Evolutionary conservation across 2,113 vertebrate species (phyloP), one percentile per base, ranked within the genome.

Genomic region (Notarius lentiginosus): DNA sequence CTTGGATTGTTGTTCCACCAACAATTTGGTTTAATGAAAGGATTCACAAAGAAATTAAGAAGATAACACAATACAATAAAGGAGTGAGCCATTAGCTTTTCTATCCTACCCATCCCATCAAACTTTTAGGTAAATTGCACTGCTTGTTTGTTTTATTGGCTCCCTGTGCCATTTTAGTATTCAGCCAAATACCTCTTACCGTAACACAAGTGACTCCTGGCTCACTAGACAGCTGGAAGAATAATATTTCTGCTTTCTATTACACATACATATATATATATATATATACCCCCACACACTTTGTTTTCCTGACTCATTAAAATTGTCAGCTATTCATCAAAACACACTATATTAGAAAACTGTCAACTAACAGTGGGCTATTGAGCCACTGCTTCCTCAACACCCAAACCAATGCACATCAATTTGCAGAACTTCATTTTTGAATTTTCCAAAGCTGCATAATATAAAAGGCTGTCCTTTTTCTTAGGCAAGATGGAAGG

Each of bases 161-260:
- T 77, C 20, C 14, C 5, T 27, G 80, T 60, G 53, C 17, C 8
- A 49, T 30, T 34, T 72, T 49, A 63, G 55, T 79, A 76, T 81
- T 63, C 51, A 83, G 80, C 51, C 80, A 84, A 58, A 56, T 30
- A 60, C 63, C 58, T 79, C 63, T 70, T 51, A 66, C 61, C 53
- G 83, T 81, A 87, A 76, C 73, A 87, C 80, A 66, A 76, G 66
- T 53, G n/a, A 81, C 80, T 66, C 72, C 30, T 89, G 79, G 83
- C 76, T 87, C 51, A 30, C 66, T 41, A 65, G 63, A 83, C 34
- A 24, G 56, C 70, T 76, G 41, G 72, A 83, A 58, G 68, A 10
- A 75, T n/a, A 82, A 18, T 22, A 65, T 65, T 51, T 73, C 56
- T 76, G 7, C 34, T n/a, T 79, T 73, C 12, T 61, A 58, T 56